A percentile compares a stretch with the other conserved stretches of the same genome.
These are phyloP conservation scores for Nothobranchius furzeri DNA, from an alignment of 2,113 vertebrate species.

Conservation along the genomic window DNA sequence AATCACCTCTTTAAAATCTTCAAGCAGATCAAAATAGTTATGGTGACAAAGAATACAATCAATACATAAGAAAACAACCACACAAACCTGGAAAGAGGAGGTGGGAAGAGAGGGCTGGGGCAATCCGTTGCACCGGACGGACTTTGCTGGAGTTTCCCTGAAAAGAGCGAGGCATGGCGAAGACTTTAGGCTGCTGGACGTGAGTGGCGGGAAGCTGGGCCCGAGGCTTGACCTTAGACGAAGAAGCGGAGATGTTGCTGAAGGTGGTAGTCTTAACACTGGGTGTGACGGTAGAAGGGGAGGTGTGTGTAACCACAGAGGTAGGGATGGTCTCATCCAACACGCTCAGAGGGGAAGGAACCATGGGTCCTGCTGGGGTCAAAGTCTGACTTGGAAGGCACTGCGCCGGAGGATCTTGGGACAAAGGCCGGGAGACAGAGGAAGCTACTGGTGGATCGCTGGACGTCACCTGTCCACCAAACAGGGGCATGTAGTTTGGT, in stretches of 20 bases:
- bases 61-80: too few species aligned
- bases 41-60: too few species aligned
- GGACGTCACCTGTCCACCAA: slow-evolving; percentile 46
- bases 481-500: slow-evolving; percentile 72
- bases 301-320: slow-evolving; percentile 85
- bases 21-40: too few species aligned
- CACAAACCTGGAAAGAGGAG: slow-evolving; percentile 77
- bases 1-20: too few species aligned
- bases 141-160: slow-evolving; percentile 78
- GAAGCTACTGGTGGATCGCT: slow-evolving; percentile 28
- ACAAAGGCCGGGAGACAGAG: slow-evolving; percentile 32
- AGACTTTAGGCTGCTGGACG: slow-evolving; percentile 75
- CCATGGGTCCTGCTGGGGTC: slow-evolving; percentile 39
- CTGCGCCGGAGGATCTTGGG: slow-evolving; percentile 48
- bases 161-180: slow-evolving; percentile 83
- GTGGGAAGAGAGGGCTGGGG: slow-evolving; percentile 82
- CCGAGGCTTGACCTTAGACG: slow-evolving; percentile 62
- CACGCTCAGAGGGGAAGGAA: slow-evolving; percentile 33
- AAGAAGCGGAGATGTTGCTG: slow-evolving; percentile 80
- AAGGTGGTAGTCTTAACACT: slow-evolving; percentile 82
- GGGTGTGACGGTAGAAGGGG: slow-evolving; percentile 79
- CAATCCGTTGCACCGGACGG: slow-evolving; percentile 85
- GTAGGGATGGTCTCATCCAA: slow-evolving; percentile 58
- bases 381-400: slow-evolving; percentile 57
- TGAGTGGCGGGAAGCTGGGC: slow-evolving; percentile 62